Base-by-base conservation (phyloP, 2,888 invertebrate species). In the Conus canariensis region DNA sequence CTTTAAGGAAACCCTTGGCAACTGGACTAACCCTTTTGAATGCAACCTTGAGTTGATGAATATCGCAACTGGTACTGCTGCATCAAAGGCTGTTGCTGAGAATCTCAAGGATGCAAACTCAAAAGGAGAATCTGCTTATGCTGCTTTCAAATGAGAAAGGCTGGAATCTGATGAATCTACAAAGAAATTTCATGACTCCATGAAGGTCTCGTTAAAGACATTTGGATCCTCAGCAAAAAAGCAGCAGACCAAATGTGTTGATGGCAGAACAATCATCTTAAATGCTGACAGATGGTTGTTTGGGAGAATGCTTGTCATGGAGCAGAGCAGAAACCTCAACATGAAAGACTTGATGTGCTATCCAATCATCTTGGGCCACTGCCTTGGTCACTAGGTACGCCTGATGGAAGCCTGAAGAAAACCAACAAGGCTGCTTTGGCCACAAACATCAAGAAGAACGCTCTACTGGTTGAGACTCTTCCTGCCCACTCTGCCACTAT, bases 181-280 rank as follows among this genome's bases (percentile, higher is more conserved):
- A 30, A 85, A 87, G 85, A 87, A 90, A 59, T 92, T 92, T 87
- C 88, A 92, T 90, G 92, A 90, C 56, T 80, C 86, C 74, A 87
- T 93, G 88, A 92, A 83, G 60, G 67, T 88, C 30, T 90, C 90
- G 67, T 87, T 92, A 87, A 92, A 92, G 83, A 92, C 88, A 86
- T 90, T 92, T 90, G 45, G 19, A 58, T 19, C 45, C 22, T n/a
- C 45, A 8, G 3, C 45, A 14, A 83, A 83, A 19, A 64, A 45
- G 45, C 45, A 64, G 64, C 64, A 64, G 64, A 64, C 64, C 10
- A 64, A 64, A 64, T 64, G 64, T 64, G 64, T 7, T 64, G 64
- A 64, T 64, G 64, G 64, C 64, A 64, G 64, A 64, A 14, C 64
- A 64, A 16, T 64, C 16, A 64, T 64, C 12, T 83, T 83, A 25